Evolutionary conservation across 1,140 invertebrate genomes (phyloP), one percentile per base, ranked within the genome.

Genomic region (Papilio polytes): DNA sequence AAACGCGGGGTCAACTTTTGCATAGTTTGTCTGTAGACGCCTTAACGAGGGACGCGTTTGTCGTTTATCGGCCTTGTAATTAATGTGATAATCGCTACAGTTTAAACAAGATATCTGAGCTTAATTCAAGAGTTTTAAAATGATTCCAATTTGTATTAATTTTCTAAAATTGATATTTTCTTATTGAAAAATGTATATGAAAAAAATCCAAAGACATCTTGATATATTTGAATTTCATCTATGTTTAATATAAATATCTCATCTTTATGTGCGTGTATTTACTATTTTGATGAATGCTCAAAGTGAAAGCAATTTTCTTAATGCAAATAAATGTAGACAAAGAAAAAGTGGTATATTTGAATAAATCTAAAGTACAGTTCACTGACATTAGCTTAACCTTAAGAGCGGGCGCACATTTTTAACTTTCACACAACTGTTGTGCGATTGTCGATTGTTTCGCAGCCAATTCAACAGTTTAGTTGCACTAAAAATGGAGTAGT

Each of bases 1-100:
- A 78, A 74, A 46, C 73, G 77, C 46, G 77, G 77, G 77, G 77
- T 44, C 77, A 36, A 78, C 77, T 78, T 78, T 78, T 78, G 73
- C 73, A 74, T 74, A 78, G 77, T 63, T 78, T 22, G 51, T 78
- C n/a, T 78, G n/a, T 56, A 36, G 44, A 74, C 20, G 41, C 53
- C 77, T 63, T 78, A 78, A 78, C 77, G 53, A 78, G 77, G 77
- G 56, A 36, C 31, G 41, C 56, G 77, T 22, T 56, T 74, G 41
- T 78, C 56, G 56, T 78, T 74, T 74, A 26, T 22, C 48, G 51
- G 51, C 56, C 56, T 59, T 66, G 77, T 78, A 78, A 78, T 78
- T 59, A 63, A 63, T 31, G 51, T 59, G 53, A 15, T 78, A 78
- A 63, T 78, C 56, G 59, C 22, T 22, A 26, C 13, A 70, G 26